Conservation (phyloP, 2,113 vertebrate genomes). For the Peromyscus leucopus region DNA sequence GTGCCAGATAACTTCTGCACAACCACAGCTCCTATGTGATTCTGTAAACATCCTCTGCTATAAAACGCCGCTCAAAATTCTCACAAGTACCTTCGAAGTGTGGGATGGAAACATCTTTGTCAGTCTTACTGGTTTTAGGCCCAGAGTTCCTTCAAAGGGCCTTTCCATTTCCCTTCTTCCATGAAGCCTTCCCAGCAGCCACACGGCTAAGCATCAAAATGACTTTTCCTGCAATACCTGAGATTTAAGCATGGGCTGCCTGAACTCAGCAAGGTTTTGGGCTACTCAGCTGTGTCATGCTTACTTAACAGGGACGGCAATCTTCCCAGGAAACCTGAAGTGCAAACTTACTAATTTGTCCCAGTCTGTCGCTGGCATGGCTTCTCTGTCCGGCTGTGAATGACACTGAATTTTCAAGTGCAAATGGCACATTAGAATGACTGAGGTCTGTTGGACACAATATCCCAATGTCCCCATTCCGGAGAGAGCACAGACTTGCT, state of each 20-base stretch:
- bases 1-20: background rate
- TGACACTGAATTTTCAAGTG: constrained; percentile 19
- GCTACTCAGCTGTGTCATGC: constrained; percentile 16
- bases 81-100: background rate
- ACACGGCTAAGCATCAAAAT: background rate
- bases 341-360: constrained; percentile 53
- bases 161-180: background rate
- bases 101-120: background rate
- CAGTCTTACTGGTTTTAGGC: background rate
- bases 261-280: background rate
- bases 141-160: background rate
- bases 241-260: constrained; percentile 10
- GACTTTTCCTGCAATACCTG: background rate
- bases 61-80: background rate
- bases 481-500: background rate
- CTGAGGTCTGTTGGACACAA: background rate
- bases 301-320: background rate
- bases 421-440: background rate
- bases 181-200: background rate
- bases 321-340: constrained; percentile 50
- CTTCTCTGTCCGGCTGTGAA: constrained; percentile 22
- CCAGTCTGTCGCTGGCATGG: background rate
- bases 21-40: background rate
- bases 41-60: background rate
- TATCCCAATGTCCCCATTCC: background rate